Percentiles rank a stretch among this genome's conserved stretches.
phyloP scores from a whole-genome alignment of 2,113 vertebrate species.

The Formicarius rufipectus region DNA sequence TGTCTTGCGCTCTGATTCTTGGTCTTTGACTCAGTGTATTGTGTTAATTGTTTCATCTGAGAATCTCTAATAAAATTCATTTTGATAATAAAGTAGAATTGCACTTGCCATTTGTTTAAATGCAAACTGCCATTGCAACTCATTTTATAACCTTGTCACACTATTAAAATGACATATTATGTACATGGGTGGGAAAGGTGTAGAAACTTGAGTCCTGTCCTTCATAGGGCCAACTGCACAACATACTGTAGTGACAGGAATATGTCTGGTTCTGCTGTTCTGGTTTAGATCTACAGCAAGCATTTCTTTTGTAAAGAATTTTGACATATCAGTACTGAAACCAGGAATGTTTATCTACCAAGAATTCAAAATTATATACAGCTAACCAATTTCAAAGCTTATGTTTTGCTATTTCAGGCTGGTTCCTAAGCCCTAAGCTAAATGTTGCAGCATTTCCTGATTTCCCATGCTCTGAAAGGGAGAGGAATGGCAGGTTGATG shows the following conservation, averaged over 20 bases:
- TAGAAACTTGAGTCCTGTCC: background rate
- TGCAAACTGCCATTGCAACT: background rate
- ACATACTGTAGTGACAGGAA: background rate
- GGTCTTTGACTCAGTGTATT: background rate
- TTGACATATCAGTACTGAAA: background rate
- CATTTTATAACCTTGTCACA: background rate
- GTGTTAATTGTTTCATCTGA: background rate
- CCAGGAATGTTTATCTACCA: background rate
- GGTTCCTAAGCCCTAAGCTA: background rate
- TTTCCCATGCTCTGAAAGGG: background rate
- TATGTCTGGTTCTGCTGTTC: background rate
- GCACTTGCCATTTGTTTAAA: background rate
- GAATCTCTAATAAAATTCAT: background rate
- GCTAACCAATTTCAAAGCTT: background rate
- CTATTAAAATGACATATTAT: fast-evolving
- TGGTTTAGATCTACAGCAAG: background rate
- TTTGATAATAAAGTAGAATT: background rate
- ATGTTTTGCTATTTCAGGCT: background rate
- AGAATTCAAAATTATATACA: background rate
- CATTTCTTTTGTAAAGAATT: background rate
- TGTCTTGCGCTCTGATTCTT: background rate
- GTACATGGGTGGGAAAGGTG: background rate
- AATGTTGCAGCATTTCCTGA: background rate
- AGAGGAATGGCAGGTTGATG: background rate
- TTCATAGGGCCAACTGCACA: background rate